These are phyloP conservation scores for Fistularia commersonii DNA, from an alignment of 2,797 vertebrate species.

Conservation along the genomic window DNA sequence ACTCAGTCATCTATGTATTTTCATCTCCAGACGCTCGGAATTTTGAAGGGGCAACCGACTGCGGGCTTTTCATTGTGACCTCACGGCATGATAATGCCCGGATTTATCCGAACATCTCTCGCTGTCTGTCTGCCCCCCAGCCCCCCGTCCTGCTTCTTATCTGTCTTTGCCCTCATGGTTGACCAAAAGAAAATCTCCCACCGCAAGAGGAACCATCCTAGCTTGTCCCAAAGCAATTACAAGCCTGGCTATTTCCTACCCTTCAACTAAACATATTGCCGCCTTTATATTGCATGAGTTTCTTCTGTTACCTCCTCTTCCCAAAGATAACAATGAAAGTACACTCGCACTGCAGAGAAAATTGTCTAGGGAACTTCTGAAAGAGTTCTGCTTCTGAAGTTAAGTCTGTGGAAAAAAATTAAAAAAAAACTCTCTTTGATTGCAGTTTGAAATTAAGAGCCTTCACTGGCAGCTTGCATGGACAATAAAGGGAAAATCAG, in stretches of 20 bases:
- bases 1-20: slow-evolving; percentile 14
- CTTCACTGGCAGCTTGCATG: slow-evolving; percentile 18
- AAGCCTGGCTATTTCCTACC: slow-evolving; percentile 64
- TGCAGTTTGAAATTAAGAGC: slow-evolving; percentile 48
- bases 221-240: slow-evolving; percentile 74
- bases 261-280: slow-evolving; percentile 61
- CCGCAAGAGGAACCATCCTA: slow-evolving; percentile 52
- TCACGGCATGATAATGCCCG: slow-evolving; percentile 37
- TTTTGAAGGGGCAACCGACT: slow-evolving; percentile 36
- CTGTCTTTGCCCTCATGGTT: slow-evolving; percentile 56
- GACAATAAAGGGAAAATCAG: slow-evolving; percentile 20
- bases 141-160: slow-evolving; percentile 38
- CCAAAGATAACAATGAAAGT: slow-evolving; percentile 57
- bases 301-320: slow-evolving; percentile 38
- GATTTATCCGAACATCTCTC: slow-evolving; percentile 39
- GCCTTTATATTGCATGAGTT: slow-evolving; percentile 61
- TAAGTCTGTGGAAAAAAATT: slow-evolving; percentile 23
- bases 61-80: slow-evolving; percentile 34
- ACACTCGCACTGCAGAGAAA: slow-evolving; percentile 42
- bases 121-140: slow-evolving; percentile 4
- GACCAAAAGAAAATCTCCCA: slow-evolving; percentile 58
- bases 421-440: slow-evolving; percentile 42
- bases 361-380: slow-evolving; percentile 47
- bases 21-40: slow-evolving; percentile 19
- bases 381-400: slow-evolving; percentile 44